Evolutionary conservation across 2,797 vertebrate genomes (phyloP), one percentile per base, ranked within the genome.

Genomic region (Zenarchopterus dispar): DNA sequence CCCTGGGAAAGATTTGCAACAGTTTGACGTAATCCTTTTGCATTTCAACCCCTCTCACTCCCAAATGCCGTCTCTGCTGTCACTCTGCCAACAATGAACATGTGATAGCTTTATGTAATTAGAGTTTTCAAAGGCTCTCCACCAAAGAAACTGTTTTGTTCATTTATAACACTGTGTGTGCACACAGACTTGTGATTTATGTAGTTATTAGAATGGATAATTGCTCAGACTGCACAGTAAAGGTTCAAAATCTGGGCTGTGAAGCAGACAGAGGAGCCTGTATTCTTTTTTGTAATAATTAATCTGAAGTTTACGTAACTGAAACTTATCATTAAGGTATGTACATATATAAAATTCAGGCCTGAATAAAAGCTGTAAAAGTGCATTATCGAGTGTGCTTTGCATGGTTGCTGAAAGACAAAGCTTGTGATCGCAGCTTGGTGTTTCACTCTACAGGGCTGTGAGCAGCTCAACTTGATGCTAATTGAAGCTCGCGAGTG

Each of bases 1-100:
- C 92, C 92, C 69, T 67, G 77, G 86, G 90, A 89, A 90, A 90
- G 79, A 85, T 86, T 88, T 86, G 86, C 88, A 90, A 91, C 89
- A 91, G 84, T 87, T 86, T 85, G 82, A 82, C 76, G 75, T 91
- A 91, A 92, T 91, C 89, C 89, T 87, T 88, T 80, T 78, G 75
- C 83, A 87, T 91, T 88, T 86, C 81, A 78, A 74, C 76, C 87
- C 81, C 77, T 55, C 77, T 82, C 67, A 44, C 62, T 90, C 82
- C 77, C 85, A 77, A 78, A 86, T 55, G 77, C 79, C 80, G 87
- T 75, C 60, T 85, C 55, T 61, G 65, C 70, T 51, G 33, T 33
- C 24, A 76, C 72, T 81, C 62, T 76, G 62, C 66, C 63, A 77
- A 78, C 70, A 76, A 82, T 57, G 68, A 70, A 65, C 31, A 19